Evolutionary conservation across 2,113 vertebrate species (phyloP), one percentile per base, ranked within the genome.

Genomic region (Oncorhynchus masou): DNA sequence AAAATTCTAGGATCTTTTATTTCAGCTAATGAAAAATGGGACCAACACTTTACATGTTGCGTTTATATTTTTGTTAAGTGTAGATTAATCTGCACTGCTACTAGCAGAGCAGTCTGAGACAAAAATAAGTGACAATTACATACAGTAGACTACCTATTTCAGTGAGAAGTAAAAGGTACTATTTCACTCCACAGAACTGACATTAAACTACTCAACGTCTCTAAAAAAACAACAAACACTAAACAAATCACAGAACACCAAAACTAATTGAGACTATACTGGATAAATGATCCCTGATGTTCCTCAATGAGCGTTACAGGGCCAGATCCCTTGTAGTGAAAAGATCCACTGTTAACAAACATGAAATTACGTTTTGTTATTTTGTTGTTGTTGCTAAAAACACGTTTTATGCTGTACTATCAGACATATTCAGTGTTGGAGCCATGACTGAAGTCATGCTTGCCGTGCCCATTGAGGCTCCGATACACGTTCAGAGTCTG

Each of bases 241-340:
- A 74, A 31, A 34, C 51, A 22, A 70, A 19, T 48, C 39, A 76
- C 75, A 25, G 29, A 1, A 67, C 72, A 77, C 62, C 9, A 64
- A 62, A 62, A 62, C 5, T 3, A 20, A 22, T 24, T 5, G 19
- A 62, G 5, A 62, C 59, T 62, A 19, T 45, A 5, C 51, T 54
- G 51, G n/a, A n/a, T 68, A 66, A 48, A 22, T 7, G 65, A n/a
- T 1, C 29, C 45, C 65, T 24, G 22, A 9, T 71, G 5, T 9
- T 12, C 8, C 22, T 15, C 1, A 20, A 59, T 79, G 64, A 76
- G 74, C 54, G 13, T 7, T 48, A 57, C 73, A 66, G 1, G 68
- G 79, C 70, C 83, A 68, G 22, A 25, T 66, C 82, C 78, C 87
- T 8, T 8, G n/a, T 20, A 20, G 59, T 62, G 19, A 62, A 22